Evolutionary conservation across 2,113 vertebrate species (phyloP).

Genomic region (Calyptommatus sinebrachiatus): DNA sequence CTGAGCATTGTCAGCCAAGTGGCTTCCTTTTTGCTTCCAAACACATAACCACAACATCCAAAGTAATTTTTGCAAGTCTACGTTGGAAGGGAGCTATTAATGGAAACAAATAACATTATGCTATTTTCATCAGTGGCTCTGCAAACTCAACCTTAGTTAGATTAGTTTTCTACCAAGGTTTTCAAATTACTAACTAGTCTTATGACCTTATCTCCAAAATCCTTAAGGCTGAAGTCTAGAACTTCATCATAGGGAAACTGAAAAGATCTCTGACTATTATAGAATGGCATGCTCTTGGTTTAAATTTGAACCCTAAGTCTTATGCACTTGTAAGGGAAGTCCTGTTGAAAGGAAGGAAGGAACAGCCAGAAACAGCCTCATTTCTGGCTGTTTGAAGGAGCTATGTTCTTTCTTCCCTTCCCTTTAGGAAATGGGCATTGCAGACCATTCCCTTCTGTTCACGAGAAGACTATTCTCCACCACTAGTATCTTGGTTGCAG

Average conservation of each 20-base stretch:
- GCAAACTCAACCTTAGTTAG: conserved; percentile 35
- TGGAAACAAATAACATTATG: neutral
- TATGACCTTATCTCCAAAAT: neutral
- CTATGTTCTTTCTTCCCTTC: too few species aligned
- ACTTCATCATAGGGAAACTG: neutral
- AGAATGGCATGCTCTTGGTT: neutral
- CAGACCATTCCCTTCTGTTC: too few species aligned
- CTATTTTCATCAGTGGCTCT: conserved; percentile 35
- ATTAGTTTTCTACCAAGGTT: conserved; percentile 13
- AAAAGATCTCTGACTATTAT: neutral
- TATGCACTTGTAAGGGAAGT: neutral
- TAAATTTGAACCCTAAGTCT: neutral
- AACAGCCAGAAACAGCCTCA: too few species aligned
- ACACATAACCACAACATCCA: neutral
- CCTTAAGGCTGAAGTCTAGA: neutral
- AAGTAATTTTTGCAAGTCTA: conserved; percentile 13
- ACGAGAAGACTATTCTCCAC: too few species aligned
- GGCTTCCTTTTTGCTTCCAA: conserved; percentile 15
- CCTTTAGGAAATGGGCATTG: too few species aligned
- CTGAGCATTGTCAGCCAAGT: neutral
- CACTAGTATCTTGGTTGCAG: neutral
- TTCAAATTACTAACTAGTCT: neutral
- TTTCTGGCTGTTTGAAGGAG: neutral
- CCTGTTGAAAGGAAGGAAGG: neutral
- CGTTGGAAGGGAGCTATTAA: conserved; percentile 27